Percentiles rank a stretch among this genome's conserved stretches.
phyloP scores from a whole-genome alignment of 1,140 invertebrate species.

The Popillia japonica region DNA sequence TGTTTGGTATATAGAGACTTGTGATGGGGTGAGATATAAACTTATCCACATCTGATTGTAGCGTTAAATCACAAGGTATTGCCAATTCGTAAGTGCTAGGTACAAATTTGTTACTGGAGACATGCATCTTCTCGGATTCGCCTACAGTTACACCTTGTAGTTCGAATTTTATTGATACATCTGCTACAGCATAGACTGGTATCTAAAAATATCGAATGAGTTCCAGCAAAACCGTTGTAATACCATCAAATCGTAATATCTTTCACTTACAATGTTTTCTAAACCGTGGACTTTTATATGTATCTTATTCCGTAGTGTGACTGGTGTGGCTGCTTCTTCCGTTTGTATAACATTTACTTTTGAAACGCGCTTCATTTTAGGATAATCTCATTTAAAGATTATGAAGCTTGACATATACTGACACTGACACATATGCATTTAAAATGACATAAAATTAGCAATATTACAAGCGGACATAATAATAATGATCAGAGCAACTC shows the following conservation, averaged over 20 bases:
- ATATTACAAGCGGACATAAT: no score
- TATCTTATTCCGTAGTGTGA: background rate
- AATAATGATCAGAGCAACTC: no score
- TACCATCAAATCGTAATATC: background rate
- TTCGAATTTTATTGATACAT: slow-evolving; percentile 43
- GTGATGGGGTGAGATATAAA: slow-evolving; percentile 41
- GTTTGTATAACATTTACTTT: background rate
- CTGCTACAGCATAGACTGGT: slow-evolving; percentile 45
- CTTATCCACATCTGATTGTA: slow-evolving; percentile 43
- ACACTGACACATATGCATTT: no score
- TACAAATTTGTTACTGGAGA: slow-evolving; percentile 45
- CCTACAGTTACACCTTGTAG: slow-evolving; percentile 42
- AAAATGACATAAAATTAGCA: no score
- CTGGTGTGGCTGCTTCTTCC: background rate
- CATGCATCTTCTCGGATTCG: slow-evolving; percentile 37
- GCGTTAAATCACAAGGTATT: slow-evolving; percentile 41
- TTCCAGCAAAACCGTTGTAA: background rate
- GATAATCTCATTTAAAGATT: background rate
- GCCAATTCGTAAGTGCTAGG: slow-evolving; percentile 41
- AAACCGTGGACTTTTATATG: background rate
- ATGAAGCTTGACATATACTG: no score
- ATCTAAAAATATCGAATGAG: slow-evolving; percentile 25
- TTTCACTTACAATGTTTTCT: slow-evolving; percentile 17
- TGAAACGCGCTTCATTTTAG: background rate
- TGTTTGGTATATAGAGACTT: slow-evolving; percentile 19